Percentiles rank a stretch among this genome's conserved stretches.
Conservation (phyloP, 1,140 invertebrate genomes). For the Heliothis subflexa region DNA sequence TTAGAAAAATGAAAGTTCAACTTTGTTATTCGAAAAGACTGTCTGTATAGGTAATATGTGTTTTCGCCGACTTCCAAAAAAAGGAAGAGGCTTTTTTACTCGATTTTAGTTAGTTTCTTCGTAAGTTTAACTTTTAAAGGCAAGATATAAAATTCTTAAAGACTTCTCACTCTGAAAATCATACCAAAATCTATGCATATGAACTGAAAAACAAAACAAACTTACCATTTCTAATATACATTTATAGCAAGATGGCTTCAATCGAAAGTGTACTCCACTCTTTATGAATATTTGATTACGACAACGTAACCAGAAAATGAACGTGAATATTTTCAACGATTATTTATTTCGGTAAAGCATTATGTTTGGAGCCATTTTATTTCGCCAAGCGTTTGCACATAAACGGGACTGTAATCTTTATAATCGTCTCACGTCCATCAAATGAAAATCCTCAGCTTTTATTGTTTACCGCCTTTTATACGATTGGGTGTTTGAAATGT, state of each 20-base stretch:
- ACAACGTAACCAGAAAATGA: neutral
- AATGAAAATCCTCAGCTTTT: slow-evolving; percentile 51
- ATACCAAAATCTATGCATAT: no score
- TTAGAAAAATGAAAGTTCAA: neutral
- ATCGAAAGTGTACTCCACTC: no score
- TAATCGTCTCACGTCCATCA: slow-evolving; percentile 60
- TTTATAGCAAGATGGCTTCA: no score
- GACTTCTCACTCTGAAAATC: no score
- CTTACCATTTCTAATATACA: no score
- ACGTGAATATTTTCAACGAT: slow-evolving; percentile 11
- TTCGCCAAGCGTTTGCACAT: slow-evolving; percentile 39
- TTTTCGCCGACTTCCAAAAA: no score
- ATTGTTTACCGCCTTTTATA: slow-evolving; percentile 52
- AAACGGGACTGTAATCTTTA: slow-evolving; percentile 51
- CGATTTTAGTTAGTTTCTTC: no score
- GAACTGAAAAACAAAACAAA: no score
- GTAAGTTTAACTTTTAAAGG: no score
- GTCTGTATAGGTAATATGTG: neutral
- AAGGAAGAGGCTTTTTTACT: no score
- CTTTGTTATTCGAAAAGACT: neutral
- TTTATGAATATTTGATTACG: slow-evolving; percentile 8
- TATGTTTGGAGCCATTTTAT: slow-evolving; percentile 21
- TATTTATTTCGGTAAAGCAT: slow-evolving; percentile 16
- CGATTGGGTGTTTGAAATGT: slow-evolving; percentile 26
- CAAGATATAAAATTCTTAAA: no score